A percentile compares a stretch with the other conserved stretches of the same genome.
Conservation (phyloP, 2,797 vertebrate species). For the Fistularia tabacaria region DNA sequence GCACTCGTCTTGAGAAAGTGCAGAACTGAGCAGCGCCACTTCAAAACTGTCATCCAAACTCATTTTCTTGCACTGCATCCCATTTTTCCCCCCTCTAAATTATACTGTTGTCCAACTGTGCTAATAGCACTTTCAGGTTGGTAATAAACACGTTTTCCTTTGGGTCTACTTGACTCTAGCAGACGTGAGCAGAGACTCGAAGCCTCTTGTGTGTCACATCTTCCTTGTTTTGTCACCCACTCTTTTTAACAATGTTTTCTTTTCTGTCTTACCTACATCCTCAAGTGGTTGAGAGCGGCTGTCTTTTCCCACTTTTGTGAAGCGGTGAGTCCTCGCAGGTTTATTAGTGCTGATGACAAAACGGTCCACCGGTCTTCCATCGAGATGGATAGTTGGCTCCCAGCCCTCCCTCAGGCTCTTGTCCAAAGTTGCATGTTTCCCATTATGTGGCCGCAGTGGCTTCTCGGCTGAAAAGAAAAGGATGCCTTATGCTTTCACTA, state of each 20-base stretch:
- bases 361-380: slow-evolving; percentile 71
- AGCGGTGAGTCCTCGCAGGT: slow-evolving; percentile 75
- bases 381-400: slow-evolving; percentile 75
- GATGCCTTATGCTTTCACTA: not conserved
- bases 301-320: slow-evolving; percentile 68
- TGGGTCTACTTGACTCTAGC: not conserved
- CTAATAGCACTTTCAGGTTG: not conserved
- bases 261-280: slow-evolving; percentile 76
- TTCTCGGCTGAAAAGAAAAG: slow-evolving; percentile 70
- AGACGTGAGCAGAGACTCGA: not conserved
- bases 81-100: slow-evolving; percentile 29
- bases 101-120: slow-evolving; percentile 5
- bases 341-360: slow-evolving; percentile 78
- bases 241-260: not conserved
- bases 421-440: slow-evolving; percentile 72
- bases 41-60: slow-evolving; percentile 60
- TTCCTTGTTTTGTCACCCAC: slow-evolving; percentile 1
- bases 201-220: slow-evolving; percentile 1
- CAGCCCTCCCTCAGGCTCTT: slow-evolving; percentile 74
- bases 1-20: slow-evolving; percentile 76
- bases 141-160: slow-evolving; percentile 14
- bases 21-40: slow-evolving; percentile 60
- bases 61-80: slow-evolving; percentile 36
- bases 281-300: slow-evolving; percentile 68
- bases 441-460: slow-evolving; percentile 71